Evolutionary conservation across 1,140 invertebrate genomes (phyloP).

Genomic region (Aphis craccivora): DNA sequence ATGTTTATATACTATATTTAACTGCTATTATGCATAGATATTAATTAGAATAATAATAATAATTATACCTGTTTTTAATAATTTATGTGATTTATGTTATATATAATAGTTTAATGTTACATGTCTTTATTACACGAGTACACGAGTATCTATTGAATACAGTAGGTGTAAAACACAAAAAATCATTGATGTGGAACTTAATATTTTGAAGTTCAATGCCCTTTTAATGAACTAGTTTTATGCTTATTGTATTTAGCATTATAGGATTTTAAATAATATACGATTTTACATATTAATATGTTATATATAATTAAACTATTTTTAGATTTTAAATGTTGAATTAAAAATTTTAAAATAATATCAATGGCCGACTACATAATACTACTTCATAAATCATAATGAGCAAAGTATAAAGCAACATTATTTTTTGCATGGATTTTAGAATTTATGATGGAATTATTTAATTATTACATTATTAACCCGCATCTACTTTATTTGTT

Average conservation of each 20-base stretch:
- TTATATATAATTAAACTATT: neutral
- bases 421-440: neutral
- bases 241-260: neutral
- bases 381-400: neutral
- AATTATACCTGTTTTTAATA: too few relatives aligned
- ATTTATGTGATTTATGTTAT: neutral
- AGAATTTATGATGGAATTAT: neutral
- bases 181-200: constrained; percentile 15
- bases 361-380: neutral
- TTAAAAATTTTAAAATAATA: neutral
- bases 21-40: neutral
- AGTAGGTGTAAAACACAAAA: neutral
- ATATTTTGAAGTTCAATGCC: constrained; percentile 31
- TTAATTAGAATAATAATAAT: neutral
- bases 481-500: neutral
- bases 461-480: too few relatives aligned
- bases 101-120: neutral
- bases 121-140: neutral
- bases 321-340: neutral
- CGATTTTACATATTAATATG: neutral
- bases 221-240: neutral
- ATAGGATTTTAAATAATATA: neutral
- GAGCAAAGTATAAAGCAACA: neutral
- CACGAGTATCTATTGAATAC: neutral
- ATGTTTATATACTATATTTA: neutral